Conservation (phyloP, 2,797 vertebrate genomes). For the Anolis apletophallus region DNA sequence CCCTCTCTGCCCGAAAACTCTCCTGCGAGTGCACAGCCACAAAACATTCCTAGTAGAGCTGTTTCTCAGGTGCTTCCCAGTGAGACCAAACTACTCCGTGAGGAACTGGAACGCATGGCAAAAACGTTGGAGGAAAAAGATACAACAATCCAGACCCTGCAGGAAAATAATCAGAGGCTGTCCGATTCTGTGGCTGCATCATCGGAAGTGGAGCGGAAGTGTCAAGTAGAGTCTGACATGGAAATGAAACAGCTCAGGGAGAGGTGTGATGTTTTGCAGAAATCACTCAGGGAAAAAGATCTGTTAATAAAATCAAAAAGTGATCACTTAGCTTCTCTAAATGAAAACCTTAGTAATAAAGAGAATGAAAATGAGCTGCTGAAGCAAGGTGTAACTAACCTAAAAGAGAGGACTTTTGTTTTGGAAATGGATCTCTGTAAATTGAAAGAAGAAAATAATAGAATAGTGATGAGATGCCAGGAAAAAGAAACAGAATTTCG, state of each 20-base stretch:
- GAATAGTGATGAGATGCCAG: slow-evolving; percentile 79
- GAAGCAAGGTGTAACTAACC: slow-evolving; percentile 96
- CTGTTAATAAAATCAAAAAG: slow-evolving; percentile 95
- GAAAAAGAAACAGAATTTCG: slow-evolving; percentile 95
- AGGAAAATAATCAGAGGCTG: slow-evolving; percentile 93
- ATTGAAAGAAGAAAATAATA: slow-evolving; percentile 95
- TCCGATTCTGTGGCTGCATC: slow-evolving; percentile 84
- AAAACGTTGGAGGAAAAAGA: slow-evolving; percentile 87
- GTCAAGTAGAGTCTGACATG: slow-evolving; percentile 80
- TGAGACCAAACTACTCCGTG: slow-evolving; percentile 67
- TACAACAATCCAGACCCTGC: slow-evolving; percentile 86
- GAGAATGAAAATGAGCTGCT: slow-evolving; percentile 95
- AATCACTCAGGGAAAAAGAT: slow-evolving; percentile 92
- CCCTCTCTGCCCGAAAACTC: slow-evolving; percentile 64
- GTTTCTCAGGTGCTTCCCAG: slow-evolving; percentile 45
- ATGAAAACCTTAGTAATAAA: slow-evolving; percentile 89
- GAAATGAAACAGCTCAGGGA: slow-evolving; percentile 83
- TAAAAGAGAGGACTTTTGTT: slow-evolving; percentile 92
- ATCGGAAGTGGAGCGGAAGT: slow-evolving; percentile 84
- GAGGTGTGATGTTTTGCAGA: slow-evolving; percentile 86
- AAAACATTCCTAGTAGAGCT: slow-evolving; percentile 24
- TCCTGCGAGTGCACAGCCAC: not conserved
- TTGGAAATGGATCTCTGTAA: slow-evolving; percentile 90
- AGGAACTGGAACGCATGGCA: slow-evolving; percentile 81
- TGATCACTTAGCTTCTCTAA: slow-evolving; percentile 89